Evolutionary conservation across 2,888 invertebrate genomes (phyloP), one percentile per base, ranked within the genome.

Genomic region (Folsomia manolachei): DNA sequence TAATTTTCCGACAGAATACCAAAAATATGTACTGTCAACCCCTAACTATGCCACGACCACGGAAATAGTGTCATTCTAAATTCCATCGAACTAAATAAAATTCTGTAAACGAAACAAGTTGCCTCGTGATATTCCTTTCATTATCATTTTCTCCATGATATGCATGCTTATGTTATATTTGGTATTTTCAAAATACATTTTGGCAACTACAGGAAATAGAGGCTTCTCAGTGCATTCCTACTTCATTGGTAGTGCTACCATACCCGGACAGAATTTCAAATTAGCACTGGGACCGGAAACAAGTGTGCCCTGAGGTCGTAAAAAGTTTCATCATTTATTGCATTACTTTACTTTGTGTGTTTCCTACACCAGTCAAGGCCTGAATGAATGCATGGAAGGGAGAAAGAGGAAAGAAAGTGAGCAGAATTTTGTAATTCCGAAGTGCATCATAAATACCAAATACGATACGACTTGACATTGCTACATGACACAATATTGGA

Each of bases 241-340:
- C n/a, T 9, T 18, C 51, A 51, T 51, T 51, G 51, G 51, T 11
- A 51, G 51, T 51, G 51, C 9, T 11, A 56, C 14, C 25, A 66
- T 51, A 56, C 67, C 53, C 27, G 67, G 25, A 60, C 24, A 24
- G 67, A 67, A 67, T 67, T n/a, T 56, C 52, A 67, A 67, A 67
- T 67, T 67, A 67, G 67, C 56, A 56, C 56, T 19, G 67, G 66
- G 66, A 52, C 52, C 66, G 66, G 52, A 51, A 66, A 52, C 52
- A 21, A 52, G 52, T 52, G 21, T n/a, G n/a, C n/a, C n/a, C n/a
- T n/a, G n/a, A 11, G 66, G 66, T 66, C 66, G 52, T 67, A 67
- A 67, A 67, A 67, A 67, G 56, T 67, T 67, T 60, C 67, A 67
- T 67, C 67, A 67, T 53, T 56, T 56, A 67, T 67, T 67, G 56